Conservation (phyloP, 2,797 vertebrate genomes). For the Spinibarbus caldwelli region DNA sequence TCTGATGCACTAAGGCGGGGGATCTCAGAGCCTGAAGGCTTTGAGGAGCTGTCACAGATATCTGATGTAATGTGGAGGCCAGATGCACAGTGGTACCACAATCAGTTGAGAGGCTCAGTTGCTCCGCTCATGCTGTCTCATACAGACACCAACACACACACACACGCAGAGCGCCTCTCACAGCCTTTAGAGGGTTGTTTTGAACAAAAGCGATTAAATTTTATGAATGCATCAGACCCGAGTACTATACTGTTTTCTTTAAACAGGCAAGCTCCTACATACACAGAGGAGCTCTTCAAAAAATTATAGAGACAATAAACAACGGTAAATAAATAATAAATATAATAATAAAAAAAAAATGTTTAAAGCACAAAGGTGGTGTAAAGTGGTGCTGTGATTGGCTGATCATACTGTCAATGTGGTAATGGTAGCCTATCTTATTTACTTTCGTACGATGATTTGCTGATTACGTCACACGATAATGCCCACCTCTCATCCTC, state of each 20-base stretch:
- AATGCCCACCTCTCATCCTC: not conserved
- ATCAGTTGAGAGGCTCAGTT: conserved; percentile 45
- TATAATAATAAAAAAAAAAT: not conserved
- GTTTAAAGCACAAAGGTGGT: not conserved
- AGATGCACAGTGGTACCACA: conserved; percentile 50
- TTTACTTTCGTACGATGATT: not conserved
- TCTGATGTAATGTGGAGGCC: conserved; percentile 56
- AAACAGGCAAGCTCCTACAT: not conserved
- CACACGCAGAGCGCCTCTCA: not conserved
- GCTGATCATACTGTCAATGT: not conserved
- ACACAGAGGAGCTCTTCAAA: not conserved
- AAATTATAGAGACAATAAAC: not conserved
- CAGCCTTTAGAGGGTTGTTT: conserved; percentile 18
- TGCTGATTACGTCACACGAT: not conserved
- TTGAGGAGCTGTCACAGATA: conserved; percentile 51
- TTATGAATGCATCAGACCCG: conserved; percentile 21
- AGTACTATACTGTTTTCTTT: not conserved
- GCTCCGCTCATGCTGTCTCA: conserved; percentile 26
- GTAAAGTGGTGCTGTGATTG: not conserved
- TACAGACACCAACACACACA: not conserved
- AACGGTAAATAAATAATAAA: not conserved
- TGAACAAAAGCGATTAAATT: conserved; percentile 1
- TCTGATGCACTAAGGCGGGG: conserved; percentile 31
- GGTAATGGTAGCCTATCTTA: not conserved
- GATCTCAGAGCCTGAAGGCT: conserved; percentile 25